Conservation (phyloP, 2,888 invertebrate species). For the Andrena haemorrhoa region DNA sequence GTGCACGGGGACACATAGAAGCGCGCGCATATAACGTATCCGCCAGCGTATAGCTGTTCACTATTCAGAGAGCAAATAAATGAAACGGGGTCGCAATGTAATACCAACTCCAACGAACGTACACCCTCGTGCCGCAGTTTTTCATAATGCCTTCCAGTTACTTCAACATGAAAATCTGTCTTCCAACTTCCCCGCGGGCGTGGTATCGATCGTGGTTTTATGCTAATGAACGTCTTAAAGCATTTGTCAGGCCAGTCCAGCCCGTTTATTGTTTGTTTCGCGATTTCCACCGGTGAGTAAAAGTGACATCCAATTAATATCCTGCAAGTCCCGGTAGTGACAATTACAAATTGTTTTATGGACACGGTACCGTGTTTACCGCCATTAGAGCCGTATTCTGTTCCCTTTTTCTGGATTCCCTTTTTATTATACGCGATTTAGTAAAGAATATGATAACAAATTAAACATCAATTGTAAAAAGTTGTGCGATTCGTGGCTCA, state of each 20-base stretch:
- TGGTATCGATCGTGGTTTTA: conserved; percentile 44
- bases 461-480: no score
- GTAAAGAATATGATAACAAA: no score
- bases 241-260: conserved; percentile 9
- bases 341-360: neutral
- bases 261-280: conserved; percentile 21
- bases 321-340: neutral
- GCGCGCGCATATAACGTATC: neutral
- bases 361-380: no score
- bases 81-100: conserved; percentile 71
- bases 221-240: conserved; percentile 51
- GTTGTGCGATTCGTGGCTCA: neutral
- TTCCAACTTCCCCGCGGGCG: conserved; percentile 26
- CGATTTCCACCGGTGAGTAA: conserved; percentile 1
- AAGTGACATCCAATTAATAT: neutral
- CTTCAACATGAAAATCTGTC: conserved; percentile 56
- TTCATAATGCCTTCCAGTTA: conserved; percentile 65
- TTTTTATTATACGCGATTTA: no score
- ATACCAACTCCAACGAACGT: conserved; percentile 58
- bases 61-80: conserved; percentile 71
- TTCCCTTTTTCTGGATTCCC: no score
- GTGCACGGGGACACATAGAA: neutral
- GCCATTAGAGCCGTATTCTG: no score
- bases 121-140: conserved; percentile 53
- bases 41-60: conserved; percentile 34